These are phyloP conservation scores for Meta bourneti DNA, from an alignment of 2,888 invertebrate species.

Conservation along the genomic window DNA sequence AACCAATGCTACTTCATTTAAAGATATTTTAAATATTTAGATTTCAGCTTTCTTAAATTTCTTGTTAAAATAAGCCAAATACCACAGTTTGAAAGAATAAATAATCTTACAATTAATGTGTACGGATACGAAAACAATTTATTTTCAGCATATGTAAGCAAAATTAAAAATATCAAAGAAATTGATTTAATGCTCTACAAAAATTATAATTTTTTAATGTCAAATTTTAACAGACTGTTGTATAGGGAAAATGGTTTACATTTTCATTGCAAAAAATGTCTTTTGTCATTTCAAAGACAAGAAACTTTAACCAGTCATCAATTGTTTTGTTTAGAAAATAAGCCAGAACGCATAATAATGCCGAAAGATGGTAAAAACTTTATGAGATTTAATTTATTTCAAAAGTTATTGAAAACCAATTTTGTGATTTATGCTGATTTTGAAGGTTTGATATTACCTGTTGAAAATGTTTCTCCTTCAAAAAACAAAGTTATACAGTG, in stretches of 20 bases:
- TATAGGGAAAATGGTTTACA: background rate
- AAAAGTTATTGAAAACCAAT: background rate
- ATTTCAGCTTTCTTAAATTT: background rate
- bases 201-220: background rate
- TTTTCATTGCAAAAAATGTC: background rate
- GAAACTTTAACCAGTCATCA: background rate
- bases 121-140: background rate
- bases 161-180: slow-evolving; percentile 14
- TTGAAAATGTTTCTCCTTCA: background rate
- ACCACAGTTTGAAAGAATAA: slow-evolving; percentile 8
- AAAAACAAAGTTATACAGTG: background rate
- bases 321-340: background rate
- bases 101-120: slow-evolving; percentile 5
- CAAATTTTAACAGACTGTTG: background rate
- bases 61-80: slow-evolving; percentile 10
- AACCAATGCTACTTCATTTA: background rate
- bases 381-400: background rate
- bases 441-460: background rate
- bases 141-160: slow-evolving; percentile 5
- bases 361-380: too few species aligned
- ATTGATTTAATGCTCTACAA: slow-evolving; percentile 8
- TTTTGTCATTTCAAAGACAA: background rate
- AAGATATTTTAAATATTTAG: slow-evolving; percentile 7
- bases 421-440: background rate
- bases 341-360: background rate